These are phyloP conservation scores for Aethes cnicana DNA, from an alignment of 2,888 invertebrate genomes.

Conservation along the genomic window DNA sequence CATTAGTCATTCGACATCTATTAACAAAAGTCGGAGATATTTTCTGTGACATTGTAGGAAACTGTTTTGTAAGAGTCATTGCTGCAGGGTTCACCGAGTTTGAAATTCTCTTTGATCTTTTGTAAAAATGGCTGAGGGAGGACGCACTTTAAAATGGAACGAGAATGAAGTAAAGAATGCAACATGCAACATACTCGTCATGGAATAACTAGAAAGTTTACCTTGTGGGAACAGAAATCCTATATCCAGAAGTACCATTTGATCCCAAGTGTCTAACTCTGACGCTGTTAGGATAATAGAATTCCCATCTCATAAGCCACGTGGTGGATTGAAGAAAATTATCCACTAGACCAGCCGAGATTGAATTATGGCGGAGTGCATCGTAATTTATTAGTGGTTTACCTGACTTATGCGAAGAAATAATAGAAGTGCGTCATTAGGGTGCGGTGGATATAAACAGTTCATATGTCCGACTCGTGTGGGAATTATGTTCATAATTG, in stretches of 20 bases:
- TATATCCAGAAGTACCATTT: too few relatives aligned
- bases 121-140: too few relatives aligned
- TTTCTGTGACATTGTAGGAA: constrained; percentile 11
- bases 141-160: too few relatives aligned
- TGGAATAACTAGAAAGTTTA: too few relatives aligned
- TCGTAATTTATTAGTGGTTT: constrained; percentile 13
- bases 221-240: too few relatives aligned
- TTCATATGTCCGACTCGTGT: too few relatives aligned
- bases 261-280: too few relatives aligned
- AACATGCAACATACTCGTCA: too few relatives aligned
- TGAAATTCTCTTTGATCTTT: constrained; percentile 7
- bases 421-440: constrained; percentile 8
- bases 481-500: too few relatives aligned
- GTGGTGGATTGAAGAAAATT: constrained; percentile 7
- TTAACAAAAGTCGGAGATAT: constrained; percentile 12
- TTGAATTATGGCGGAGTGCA: constrained; percentile 9
- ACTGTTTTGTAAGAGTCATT: constrained; percentile 10
- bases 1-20: constrained; percentile 24
- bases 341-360: constrained; percentile 5
- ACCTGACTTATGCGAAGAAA: constrained; percentile 2
- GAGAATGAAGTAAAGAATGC: too few relatives aligned
- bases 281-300: constrained; percentile 1
- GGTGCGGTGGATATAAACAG: constrained; percentile 9
- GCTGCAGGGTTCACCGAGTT: too few relatives aligned
- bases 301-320: constrained; percentile 6